Conservation (phyloP, 2,888 invertebrate species). For the Coenonympha arcania region DNA sequence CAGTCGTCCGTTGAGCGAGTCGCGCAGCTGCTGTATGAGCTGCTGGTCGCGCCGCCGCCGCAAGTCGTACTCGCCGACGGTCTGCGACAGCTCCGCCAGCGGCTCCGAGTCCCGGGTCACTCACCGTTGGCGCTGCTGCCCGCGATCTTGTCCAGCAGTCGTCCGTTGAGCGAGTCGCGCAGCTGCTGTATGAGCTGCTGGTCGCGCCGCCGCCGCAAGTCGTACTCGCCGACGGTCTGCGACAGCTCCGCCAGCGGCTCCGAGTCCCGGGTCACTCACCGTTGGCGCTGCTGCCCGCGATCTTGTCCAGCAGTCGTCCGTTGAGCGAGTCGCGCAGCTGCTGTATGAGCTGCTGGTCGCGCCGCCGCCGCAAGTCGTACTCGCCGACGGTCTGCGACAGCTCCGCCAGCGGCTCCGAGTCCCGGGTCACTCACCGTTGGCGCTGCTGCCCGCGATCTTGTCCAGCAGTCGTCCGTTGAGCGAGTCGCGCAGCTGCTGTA, state of each 20-base stretch:
- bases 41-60: slow-evolving; percentile 80
- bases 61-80: slow-evolving; percentile 84
- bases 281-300: slow-evolving; percentile 30
- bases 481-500: slow-evolving; percentile 77
- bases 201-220: slow-evolving; percentile 80
- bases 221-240: slow-evolving; percentile 83
- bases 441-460: slow-evolving; percentile 35
- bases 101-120: slow-evolving; percentile 74
- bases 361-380: slow-evolving; percentile 80
- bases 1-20: slow-evolving; percentile 53
- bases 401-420: too few relatives aligned
- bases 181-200: slow-evolving; percentile 81
- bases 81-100: slow-evolving; percentile 84
- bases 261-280: too few relatives aligned
- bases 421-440: slow-evolving; percentile 23
- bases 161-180: slow-evolving; percentile 63
- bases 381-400: slow-evolving; percentile 84
- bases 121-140: slow-evolving; percentile 20
- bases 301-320: slow-evolving; percentile 46
- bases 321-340: slow-evolving; percentile 74
- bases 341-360: slow-evolving; percentile 82
- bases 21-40: slow-evolving; percentile 79
- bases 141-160: slow-evolving; percentile 45
- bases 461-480: slow-evolving; percentile 51
- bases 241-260: slow-evolving; percentile 88